Evolutionary conservation across 2,888 invertebrate genomes (phyloP), one percentile per base, ranked within the genome.

Genomic region (Phragmatobia fuliginosa): DNA sequence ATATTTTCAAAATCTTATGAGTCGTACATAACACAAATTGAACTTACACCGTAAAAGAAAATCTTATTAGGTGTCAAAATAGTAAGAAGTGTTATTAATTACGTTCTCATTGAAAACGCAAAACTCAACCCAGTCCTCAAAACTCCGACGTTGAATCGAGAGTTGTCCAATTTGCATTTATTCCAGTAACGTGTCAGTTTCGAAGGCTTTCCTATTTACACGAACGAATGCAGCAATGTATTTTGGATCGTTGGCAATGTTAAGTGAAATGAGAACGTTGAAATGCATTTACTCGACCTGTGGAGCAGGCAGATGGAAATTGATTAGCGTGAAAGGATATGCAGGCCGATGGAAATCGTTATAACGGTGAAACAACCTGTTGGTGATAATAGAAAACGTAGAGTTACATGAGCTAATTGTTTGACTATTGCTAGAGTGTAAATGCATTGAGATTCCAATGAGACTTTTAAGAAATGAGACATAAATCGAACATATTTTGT

Each of bases 81-180:
- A 36, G 49, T 67, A 38, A 62, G n/a, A 8, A 62, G 56, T 56
- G 33, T 41, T 63, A 14, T 41, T 41, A 66, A 62, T 56, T 56
- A 65, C 31, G 38, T 28, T 56, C 45, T 49, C 41, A 52, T 14
- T 5, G 14, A 60, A 45, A 14, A 18, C 71, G 62, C 66, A 60
- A 69, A 76, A 80, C 71, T 68, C 71, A 16, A 69, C 72, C 69
- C 68, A 71, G 62, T 75, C 66, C 71, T 77, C 83, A 86, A 87
- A 86, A 85, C 80, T 84, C 87, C 86, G 81, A 83, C 82, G 76
- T 74, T 79, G 85, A 85, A 86, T 85, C 83, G 87, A 86, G 86
- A 84, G 85, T 79, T 75, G 67, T 75, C 87, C 91, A 91, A 91
- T 92, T 91, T 92, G 90, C 91, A 92, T 92, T 89, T 88, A 91